These are phyloP conservation scores for Halichoerus grypus DNA, from an alignment of 2,113 vertebrate species.

Conservation along the genomic window DNA sequence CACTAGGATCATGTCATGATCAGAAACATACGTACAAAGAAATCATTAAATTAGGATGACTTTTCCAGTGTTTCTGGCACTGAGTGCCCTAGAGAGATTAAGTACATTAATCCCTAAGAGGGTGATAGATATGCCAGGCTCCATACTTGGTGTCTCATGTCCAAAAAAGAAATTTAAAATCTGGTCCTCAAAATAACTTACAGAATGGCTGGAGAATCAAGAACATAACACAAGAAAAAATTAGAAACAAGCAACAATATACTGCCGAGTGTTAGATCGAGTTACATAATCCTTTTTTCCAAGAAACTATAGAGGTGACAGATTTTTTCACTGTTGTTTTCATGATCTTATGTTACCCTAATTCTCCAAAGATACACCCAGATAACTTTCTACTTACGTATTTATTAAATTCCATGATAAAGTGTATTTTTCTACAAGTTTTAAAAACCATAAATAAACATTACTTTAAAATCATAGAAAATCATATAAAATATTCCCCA, in stretches of 20 bases:
- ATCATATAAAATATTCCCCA: neutral
- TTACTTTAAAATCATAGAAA: neutral
- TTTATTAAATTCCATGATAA: constrained; percentile 3
- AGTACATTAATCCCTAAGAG: neutral
- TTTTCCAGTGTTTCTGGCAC: neutral
- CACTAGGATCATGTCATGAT: neutral
- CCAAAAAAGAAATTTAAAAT: neutral
- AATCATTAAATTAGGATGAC: neutral
- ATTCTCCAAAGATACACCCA: neutral
- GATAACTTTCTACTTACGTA: neutral
- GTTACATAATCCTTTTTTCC: neutral
- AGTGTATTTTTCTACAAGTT: neutral
- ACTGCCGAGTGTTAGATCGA: neutral
- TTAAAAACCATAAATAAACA: neutral
- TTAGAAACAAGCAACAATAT: neutral
- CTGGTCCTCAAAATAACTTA: neutral
- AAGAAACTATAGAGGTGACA: neutral
- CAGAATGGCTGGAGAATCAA: neutral
- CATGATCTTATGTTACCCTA: neutral
- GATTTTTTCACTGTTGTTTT: neutral
- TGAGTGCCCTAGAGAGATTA: neutral
- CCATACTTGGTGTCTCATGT: neutral
- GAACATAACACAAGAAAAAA: neutral
- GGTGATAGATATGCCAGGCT: no score
- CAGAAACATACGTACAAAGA: neutral